A percentile compares a stretch with the other conserved stretches of the same genome.
phyloP scores from a whole-genome alignment of 2,888 invertebrate species.

The Globia sparganii region DNA sequence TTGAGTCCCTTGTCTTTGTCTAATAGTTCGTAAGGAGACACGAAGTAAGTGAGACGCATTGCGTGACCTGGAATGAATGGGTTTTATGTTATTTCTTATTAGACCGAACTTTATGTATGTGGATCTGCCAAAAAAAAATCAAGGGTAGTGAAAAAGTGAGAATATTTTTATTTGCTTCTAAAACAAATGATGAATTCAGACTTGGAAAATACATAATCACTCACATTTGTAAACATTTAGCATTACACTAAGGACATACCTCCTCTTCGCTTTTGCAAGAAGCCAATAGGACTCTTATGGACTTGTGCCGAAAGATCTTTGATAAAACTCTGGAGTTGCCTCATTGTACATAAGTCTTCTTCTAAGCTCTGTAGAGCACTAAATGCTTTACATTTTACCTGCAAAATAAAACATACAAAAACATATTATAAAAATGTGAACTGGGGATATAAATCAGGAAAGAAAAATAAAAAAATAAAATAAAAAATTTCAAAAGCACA shows the following conservation, averaged over 20 bases:
- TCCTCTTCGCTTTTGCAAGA: conserved; percentile 95
- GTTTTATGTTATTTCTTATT: conserved; percentile 6
- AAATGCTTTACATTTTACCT: conserved; percentile 97
- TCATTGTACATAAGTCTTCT: conserved; percentile 95
- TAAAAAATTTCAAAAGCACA: conserved; percentile 42
- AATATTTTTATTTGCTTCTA: background rate
- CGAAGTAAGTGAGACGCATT: conserved; percentile 98
- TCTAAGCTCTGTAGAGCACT: conserved; percentile 97
- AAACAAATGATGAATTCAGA: background rate
- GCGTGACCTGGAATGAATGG: conserved; percentile 93
- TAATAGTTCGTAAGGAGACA: conserved; percentile 97
- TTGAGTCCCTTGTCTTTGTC: conserved; percentile 94
- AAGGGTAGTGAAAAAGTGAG: background rate
- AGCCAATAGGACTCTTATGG: conserved; percentile 97
- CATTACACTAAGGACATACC: conserved; percentile 83
- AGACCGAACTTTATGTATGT: background rate
- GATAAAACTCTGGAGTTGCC: conserved; percentile 94
- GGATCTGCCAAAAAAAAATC: background rate
- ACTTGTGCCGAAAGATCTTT: conserved; percentile 93
- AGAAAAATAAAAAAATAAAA: background rate
- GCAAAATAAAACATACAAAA: conserved; percentile 37
- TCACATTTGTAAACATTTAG: conserved; percentile 7
- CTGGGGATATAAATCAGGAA: background rate
- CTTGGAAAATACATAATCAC: background rate
- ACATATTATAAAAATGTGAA: conserved; percentile 17